Evolutionary conservation across 2,113 vertebrate species (phyloP), one percentile per base, ranked within the genome.

Genomic region (Pholis gunnellus): DNA sequence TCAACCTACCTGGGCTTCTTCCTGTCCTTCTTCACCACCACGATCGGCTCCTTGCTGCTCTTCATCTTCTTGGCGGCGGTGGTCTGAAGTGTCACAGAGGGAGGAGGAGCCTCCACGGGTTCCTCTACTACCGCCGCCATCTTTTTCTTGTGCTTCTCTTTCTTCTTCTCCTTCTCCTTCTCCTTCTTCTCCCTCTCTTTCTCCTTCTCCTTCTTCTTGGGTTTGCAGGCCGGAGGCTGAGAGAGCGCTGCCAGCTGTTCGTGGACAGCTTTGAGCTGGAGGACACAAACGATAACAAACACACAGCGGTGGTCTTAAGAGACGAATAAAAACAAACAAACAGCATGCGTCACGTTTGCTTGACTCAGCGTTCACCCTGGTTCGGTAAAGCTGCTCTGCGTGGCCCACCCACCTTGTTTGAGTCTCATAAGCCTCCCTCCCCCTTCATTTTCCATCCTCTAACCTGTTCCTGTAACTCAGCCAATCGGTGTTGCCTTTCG

Each of bases 401-500:
- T 29, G 71, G 74, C 87, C 84, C 82, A 83, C 81, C 83, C 85
- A 82, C 75, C 86, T 80, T 34, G 34, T 61, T 82, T 63, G 48
- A 66, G 72, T 79, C 64, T 88, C 88, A 81, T 84, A 52, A 80
- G 79, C 81, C 84, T 81, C 78, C 83, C 80, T 86, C 84, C 82
- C 84, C 83, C 73, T 82, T 81, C 81, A 79, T 70, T 82, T 84
- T 57, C 76, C 57, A 64, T 71, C 69, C 57, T 81, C 22, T 65
- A 9, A 99, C 97, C 97, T 99, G 97, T 85, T 99, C 97, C 93
- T 98, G 97, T 34, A 99, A 96, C 87, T 99, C 97, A 0, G 96
- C 97, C 87, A 99, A 78, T 29, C 97, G 95, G 82, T 99, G 97
- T 11, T 97, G 95, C 65, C 97, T 92, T 61, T 98, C 98, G 7